These are phyloP conservation scores for Tetrax tetrax DNA, from an alignment of 2,113 vertebrate species.

Conservation along the genomic window DNA sequence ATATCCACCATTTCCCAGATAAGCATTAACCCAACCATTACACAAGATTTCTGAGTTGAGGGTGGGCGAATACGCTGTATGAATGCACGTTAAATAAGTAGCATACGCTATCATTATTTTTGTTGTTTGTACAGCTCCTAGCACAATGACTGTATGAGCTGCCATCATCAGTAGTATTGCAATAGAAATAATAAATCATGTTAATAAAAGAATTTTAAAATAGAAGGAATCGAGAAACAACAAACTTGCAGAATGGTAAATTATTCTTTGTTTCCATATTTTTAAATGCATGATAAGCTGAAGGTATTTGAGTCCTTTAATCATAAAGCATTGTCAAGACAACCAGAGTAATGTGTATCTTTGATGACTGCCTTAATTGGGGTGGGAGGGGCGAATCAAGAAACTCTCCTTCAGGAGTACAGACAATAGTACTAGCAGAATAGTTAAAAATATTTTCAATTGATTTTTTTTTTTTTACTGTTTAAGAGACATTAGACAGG, in stretches of 20 bases:
- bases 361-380: conserved; percentile 35
- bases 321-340: conserved; percentile 57
- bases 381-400: not conserved
- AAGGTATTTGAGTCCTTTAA: conserved; percentile 44
- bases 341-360: not conserved
- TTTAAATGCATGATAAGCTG: not conserved
- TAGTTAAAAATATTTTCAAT: conserved; percentile 18
- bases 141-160: not conserved
- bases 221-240: not conserved
- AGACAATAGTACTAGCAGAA: not conserved
- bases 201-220: conserved; percentile 7
- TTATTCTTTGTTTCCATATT: conserved; percentile 44
- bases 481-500: conserved; percentile 36
- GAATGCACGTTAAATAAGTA: not conserved
- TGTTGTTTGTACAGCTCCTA: not conserved
- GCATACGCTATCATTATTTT: not conserved
- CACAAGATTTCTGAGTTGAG: not conserved
- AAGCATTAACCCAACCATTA: not conserved
- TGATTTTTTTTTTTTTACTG: not conserved
- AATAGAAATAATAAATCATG: not conserved
- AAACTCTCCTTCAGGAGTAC: not conserved
- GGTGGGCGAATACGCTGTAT: not conserved
- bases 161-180: not conserved
- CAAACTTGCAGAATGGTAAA: not conserved
- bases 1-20: not conserved